phyloP scores from a whole-genome alignment of 2,113 vertebrate species.

The Embiotoca jacksoni region DNA sequence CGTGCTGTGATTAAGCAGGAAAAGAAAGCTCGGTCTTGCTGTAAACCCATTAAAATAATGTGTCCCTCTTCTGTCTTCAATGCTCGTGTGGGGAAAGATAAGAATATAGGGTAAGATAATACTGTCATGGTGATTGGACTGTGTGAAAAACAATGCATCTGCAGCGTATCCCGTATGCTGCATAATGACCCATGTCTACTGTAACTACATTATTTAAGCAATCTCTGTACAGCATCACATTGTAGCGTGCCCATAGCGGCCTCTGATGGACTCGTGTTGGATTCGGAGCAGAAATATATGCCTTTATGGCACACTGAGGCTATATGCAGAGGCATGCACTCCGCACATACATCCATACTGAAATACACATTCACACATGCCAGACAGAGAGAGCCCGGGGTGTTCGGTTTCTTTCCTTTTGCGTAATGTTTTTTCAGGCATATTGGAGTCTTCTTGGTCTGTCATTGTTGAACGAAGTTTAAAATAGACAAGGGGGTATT shows the following conservation, averaged over 20 bases:
- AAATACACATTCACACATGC: conserved; percentile 32
- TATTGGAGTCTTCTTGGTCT: conserved; percentile 59
- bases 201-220: neutral
- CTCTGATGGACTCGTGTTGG: neutral
- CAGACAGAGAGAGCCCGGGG: conserved; percentile 19
- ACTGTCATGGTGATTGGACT: conserved; percentile 18
- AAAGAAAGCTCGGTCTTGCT: conserved; percentile 14
- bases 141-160: neutral
- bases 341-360: conserved; percentile 24
- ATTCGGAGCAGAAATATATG: neutral
- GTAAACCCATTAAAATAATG: conserved; percentile 15
- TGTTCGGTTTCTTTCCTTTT: conserved; percentile 64
- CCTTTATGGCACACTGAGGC: conserved; percentile 7
- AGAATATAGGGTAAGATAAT: conserved; percentile 2
- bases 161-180: neutral
- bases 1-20: conserved; percentile 49
- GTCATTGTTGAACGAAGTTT: conserved; percentile 72
- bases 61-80: neutral
- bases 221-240: conserved; percentile 2
- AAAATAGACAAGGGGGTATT: conserved; percentile 75
- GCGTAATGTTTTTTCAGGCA: conserved; percentile 79
- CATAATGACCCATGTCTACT: conserved; percentile 3
- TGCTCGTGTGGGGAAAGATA: conserved; percentile 1
- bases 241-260: neutral
- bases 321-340: neutral